Conservation (phyloP, 1,140 invertebrate genomes). For the Heliconius congener region DNA sequence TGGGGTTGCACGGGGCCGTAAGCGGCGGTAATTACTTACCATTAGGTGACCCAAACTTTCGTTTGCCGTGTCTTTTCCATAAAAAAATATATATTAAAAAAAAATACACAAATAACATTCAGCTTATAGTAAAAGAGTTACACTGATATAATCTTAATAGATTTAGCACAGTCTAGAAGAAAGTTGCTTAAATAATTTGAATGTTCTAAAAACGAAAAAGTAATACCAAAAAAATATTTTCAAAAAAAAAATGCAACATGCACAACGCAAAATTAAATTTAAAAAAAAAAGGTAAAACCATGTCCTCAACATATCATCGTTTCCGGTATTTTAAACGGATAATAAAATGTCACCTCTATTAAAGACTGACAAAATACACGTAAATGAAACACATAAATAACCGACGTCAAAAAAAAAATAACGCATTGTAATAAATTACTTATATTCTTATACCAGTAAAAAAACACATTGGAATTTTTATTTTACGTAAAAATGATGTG, state of each 20-base stretch:
- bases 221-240: too few species aligned
- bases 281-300: neutral
- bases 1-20: too few species aligned
- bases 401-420: constrained; percentile 22
- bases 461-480: constrained; percentile 16
- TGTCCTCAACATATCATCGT: constrained; percentile 18
- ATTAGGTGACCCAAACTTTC: too few species aligned
- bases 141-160: too few species aligned
- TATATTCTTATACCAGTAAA: constrained; percentile 23
- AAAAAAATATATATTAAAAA: too few species aligned
- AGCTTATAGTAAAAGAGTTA: too few species aligned
- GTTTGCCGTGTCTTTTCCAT: too few species aligned
- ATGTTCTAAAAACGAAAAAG: too few species aligned
- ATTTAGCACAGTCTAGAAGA: too few species aligned
- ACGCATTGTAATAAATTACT: constrained; percentile 25
- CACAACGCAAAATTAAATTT: neutral
- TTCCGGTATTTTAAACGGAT: constrained; percentile 17
- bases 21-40: too few species aligned
- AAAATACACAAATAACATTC: too few species aligned
- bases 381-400: constrained; percentile 37
- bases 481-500: neutral
- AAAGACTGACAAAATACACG: constrained; percentile 32
- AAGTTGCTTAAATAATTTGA: too few species aligned
- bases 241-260: neutral
- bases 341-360: constrained; percentile 39